Conservation (phyloP, 2,888 invertebrate species). For the Andrena marginata region DNA sequence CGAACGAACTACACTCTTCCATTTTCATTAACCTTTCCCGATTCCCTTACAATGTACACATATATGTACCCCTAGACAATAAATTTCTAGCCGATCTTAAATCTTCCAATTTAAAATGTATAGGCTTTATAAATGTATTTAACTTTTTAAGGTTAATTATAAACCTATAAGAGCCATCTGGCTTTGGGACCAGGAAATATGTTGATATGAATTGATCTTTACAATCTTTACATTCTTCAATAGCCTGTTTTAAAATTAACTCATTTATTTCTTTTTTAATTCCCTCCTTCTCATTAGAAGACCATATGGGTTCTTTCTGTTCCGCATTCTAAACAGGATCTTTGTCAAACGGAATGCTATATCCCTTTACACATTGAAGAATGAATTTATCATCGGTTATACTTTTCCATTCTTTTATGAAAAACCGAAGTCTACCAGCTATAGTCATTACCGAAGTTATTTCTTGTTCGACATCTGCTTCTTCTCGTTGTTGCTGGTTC, state of each 20-base stretch:
- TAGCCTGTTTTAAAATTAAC: not conserved
- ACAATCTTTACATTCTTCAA: not conserved
- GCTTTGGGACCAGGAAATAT: constrained; percentile 1
- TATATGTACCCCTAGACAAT: not conserved
- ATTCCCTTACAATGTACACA: too few relatives aligned
- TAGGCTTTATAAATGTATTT: constrained; percentile 2
- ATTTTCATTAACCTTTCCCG: too few relatives aligned
- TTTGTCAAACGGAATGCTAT: not conserved
- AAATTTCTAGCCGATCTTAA: not conserved
- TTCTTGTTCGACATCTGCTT: not conserved
- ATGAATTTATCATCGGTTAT: not conserved
- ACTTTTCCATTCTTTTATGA: not conserved
- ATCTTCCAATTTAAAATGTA: constrained; percentile 22
- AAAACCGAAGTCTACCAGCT: not conserved
- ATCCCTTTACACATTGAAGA: not conserved
- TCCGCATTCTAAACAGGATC: not conserved
- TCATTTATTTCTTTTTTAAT: not conserved
- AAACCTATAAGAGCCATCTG: not conserved
- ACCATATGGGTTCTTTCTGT: not conserved
- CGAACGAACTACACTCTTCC: too few relatives aligned
- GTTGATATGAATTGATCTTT: not conserved
- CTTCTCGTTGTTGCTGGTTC: not conserved
- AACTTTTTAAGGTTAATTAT: constrained; percentile 13
- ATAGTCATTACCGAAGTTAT: not conserved
- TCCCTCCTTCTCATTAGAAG: not conserved